Percentiles rank a stretch among this genome's conserved stretches.
phyloP scores from a whole-genome alignment of 1,140 invertebrate species.

The Heliconius eleuchia region DNA sequence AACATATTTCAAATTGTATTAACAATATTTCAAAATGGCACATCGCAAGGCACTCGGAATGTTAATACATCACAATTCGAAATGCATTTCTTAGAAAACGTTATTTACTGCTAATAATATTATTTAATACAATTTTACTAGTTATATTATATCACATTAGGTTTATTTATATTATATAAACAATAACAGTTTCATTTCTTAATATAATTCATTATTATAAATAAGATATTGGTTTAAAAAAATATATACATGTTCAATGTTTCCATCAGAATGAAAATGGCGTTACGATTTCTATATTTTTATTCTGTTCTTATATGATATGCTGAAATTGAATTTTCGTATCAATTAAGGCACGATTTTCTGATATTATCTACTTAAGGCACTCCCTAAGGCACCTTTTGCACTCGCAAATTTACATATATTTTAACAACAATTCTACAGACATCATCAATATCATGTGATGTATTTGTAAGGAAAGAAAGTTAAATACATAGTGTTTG shows the following conservation, averaged over 20 bases:
- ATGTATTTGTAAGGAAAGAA: not conserved
- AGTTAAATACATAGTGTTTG: not conserved
- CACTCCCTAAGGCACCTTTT: no score
- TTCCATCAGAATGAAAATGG: no score
- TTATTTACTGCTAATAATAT: not conserved
- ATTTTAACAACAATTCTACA: not conserved
- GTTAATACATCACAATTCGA: constrained; percentile 27
- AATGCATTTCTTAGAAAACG: constrained; percentile 14
- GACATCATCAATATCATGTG: not conserved
- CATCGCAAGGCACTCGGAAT: constrained; percentile 40
- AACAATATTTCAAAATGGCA: constrained; percentile 29
- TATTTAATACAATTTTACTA: constrained; percentile 11
- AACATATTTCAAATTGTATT: constrained; percentile 22
- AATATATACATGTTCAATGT: not conserved
- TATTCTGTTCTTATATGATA: no score
- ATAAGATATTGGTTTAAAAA: not conserved
- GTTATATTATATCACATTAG: constrained; percentile 16
- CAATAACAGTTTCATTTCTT: not conserved
- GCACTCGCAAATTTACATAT: no score
- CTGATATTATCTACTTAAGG: no score
- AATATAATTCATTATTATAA: not conserved
- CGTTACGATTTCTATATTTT: no score
- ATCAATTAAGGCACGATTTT: no score
- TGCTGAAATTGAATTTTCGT: no score
- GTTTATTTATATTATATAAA: constrained; percentile 2